Evolutionary conservation across 2,113 vertebrate species (phyloP), one percentile per base, ranked within the genome.

Genomic region (Vulpes ferrilata): DNA sequence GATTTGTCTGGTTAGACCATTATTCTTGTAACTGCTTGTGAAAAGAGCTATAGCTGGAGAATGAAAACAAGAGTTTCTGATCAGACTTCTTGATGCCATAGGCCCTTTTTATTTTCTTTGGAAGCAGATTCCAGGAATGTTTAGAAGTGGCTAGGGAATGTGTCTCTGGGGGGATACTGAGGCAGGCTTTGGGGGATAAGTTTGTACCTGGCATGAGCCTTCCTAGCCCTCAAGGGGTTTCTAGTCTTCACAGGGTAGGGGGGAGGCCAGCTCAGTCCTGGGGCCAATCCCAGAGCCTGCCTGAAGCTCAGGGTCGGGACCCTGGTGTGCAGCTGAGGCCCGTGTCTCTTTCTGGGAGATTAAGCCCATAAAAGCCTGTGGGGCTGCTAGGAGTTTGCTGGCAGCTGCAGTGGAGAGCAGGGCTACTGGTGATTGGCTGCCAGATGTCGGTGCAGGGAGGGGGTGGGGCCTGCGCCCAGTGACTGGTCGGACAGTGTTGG

Each of bases 381-480:
- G 12, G 55, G 57, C 60, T 16, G 32, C 15, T 23, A 11, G 38
- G 69, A 32, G 69, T 71, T 20, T 57, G 25, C 12, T 25, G 35
- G 55, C 19, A 27, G 60, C 87, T 3, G 53, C 38, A 43, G 90
- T 17, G 48, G n/a, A 48, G n/a, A 20, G 73, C 65, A 22, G 94
- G 16, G 25, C 35, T 16, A 30, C 48, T 9, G 16, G 11, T 11
- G 48, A 38, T 35, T 78, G 90, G 71, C 55, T 69, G 19, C 59
- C 79, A 67, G 79, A 32, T 51, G 35, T 62, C 43, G 15, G 65
- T 19, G 59, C n/a, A 2, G 15, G 74, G 32, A 30, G 13, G 38
- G 19, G 69, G 27, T 0, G 5, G 62, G 35, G 1, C 51, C 19
- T 23, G 65, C 0, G 9, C 7, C 65, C 0, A 0, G 4, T 16